Percentiles rank a stretch among this genome's conserved stretches.
These are phyloP conservation scores for Moxostoma hubbsi DNA, from an alignment of 2,797 vertebrate species.

Conservation along the genomic window DNA sequence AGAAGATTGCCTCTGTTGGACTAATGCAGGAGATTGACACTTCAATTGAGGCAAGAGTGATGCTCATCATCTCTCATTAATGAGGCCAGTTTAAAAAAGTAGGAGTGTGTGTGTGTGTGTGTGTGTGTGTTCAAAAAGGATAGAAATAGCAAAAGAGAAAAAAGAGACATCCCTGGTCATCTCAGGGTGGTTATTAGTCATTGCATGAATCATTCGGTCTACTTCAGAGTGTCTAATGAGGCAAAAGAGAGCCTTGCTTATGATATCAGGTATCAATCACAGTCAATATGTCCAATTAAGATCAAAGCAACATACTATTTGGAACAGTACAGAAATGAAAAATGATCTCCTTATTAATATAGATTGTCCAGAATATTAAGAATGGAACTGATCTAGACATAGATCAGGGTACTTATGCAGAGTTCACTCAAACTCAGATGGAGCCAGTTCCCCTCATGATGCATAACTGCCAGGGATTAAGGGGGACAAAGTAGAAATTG, in stretches of 20 bases:
- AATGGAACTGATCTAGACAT: slow-evolving; percentile 20
- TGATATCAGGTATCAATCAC: slow-evolving; percentile 79
- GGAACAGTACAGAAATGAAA: slow-evolving; percentile 74
- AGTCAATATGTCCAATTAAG: slow-evolving; percentile 74
- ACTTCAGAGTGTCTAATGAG: slow-evolving; percentile 76
- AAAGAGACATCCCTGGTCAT: slow-evolving; percentile 1
- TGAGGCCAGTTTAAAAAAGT: slow-evolving; percentile 70
- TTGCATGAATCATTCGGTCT: slow-evolving; percentile 53
- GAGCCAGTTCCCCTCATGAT: slow-evolving; percentile 72
- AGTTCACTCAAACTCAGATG: slow-evolving; percentile 66
- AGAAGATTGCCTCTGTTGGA: slow-evolving; percentile 57
- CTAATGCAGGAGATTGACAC: slow-evolving; percentile 80
- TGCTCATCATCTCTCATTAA: slow-evolving; percentile 82
- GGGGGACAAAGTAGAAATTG: slow-evolving; percentile 75
- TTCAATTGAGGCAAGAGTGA: slow-evolving; percentile 77
- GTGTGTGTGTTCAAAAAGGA: slow-evolving; percentile 39
- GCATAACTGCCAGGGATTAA: slow-evolving; percentile 81
- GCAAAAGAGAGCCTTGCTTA: slow-evolving; percentile 80
- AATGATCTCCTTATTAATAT: slow-evolving; percentile 78
- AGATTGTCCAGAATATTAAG: slow-evolving; percentile 69
- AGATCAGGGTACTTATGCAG: slow-evolving; percentile 27
- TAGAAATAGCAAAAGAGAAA: slow-evolving; percentile 46
- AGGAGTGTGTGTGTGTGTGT: slow-evolving; percentile 53
- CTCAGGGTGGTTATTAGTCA: slow-evolving; percentile 42
- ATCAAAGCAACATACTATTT: slow-evolving; percentile 81